Conservation (phyloP, 2,888 invertebrate genomes). For the Osmoderma eremita region DNA sequence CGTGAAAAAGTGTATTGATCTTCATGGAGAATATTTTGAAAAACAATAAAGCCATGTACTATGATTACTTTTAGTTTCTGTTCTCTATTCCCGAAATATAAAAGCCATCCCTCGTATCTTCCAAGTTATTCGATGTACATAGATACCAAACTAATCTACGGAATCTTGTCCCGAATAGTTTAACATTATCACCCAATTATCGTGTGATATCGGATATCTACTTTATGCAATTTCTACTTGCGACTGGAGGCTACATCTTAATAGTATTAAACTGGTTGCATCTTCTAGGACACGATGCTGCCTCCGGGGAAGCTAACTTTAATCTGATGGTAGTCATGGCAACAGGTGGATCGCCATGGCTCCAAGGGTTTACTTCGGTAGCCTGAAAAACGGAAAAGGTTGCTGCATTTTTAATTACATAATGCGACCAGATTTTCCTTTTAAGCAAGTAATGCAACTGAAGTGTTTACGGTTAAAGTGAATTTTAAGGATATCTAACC, state of each 20-base stretch:
- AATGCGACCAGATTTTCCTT: neutral
- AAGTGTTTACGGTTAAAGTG: neutral
- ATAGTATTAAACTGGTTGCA: constrained; percentile 42
- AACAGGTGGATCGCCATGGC: constrained; percentile 41
- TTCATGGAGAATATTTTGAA: no score
- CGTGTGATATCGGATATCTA: constrained; percentile 41
- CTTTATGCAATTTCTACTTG: constrained; percentile 35
- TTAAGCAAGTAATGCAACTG: neutral
- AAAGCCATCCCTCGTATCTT: no score
- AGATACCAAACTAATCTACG: neutral
- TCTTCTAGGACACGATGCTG: constrained; percentile 34
- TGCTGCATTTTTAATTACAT: constrained; percentile 28
- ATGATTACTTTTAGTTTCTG: no score
- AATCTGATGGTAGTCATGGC: constrained; percentile 42
- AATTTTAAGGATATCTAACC: neutral
- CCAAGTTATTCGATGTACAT: neutral
- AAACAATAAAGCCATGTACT: no score
- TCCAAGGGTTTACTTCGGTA: constrained; percentile 11
- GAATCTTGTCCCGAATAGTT: constrained; percentile 1
- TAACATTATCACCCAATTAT: constrained; percentile 32
- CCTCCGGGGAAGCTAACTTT: constrained; percentile 34
- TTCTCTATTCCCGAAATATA: no score
- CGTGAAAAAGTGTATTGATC: no score
- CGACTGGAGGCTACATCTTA: constrained; percentile 38
- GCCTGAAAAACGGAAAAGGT: neutral